These are phyloP conservation scores for Okamejei kenojei DNA, from an alignment of 2,797 vertebrate genomes.

Conservation along the genomic window DNA sequence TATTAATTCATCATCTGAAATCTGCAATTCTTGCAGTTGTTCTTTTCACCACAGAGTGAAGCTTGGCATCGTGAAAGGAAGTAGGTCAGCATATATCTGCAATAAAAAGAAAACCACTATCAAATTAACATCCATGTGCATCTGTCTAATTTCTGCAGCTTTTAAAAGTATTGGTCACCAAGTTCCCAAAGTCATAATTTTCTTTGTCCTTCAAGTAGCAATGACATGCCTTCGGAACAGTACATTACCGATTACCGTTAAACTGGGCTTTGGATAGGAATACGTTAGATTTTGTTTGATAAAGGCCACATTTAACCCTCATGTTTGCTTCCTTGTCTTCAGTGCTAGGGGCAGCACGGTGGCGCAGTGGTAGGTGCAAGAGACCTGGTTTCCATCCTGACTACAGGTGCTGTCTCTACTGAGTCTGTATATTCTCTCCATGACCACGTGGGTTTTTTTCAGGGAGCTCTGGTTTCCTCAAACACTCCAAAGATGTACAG, in stretches of 20 bases:
- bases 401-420: too few relatives aligned
- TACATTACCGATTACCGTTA: too few relatives aligned
- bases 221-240: background rate
- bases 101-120: slow-evolving; percentile 9
- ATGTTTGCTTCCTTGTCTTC: background rate
- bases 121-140: background rate
- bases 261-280: too few relatives aligned
- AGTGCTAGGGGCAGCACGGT: background rate
- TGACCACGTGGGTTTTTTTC: too few relatives aligned
- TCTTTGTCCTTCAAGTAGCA: background rate
- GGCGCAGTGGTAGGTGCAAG: too few relatives aligned
- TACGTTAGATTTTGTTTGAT: background rate
- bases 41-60: background rate
- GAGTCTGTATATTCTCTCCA: too few relatives aligned
- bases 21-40: background rate
- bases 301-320: background rate
- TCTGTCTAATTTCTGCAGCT: background rate
- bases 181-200: background rate
- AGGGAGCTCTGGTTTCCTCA: too few relatives aligned
- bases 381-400: too few relatives aligned
- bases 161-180: background rate
- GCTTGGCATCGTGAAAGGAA: too few relatives aligned
- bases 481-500: too few relatives aligned
- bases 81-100: background rate
- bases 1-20: slow-evolving; percentile 1